Conservation (phyloP, 2,888 invertebrate species). For the Drosophila melanosoma region DNA sequence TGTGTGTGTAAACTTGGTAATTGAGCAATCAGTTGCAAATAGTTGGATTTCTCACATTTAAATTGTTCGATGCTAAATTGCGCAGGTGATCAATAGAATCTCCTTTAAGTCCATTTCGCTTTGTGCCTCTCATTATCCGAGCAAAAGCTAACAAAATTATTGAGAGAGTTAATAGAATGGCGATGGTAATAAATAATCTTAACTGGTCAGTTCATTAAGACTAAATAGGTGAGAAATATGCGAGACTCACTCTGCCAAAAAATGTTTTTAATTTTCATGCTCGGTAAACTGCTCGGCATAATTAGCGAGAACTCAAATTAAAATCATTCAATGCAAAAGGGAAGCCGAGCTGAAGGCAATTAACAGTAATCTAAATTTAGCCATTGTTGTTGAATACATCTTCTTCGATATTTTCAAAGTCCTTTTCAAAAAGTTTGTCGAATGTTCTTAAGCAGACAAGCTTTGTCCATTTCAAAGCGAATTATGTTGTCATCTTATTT, state of each 20-base stretch:
- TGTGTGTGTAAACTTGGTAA: constrained; percentile 1
- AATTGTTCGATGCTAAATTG: constrained; percentile 72
- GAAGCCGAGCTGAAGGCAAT: constrained; percentile 38
- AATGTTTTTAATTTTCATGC: not conserved
- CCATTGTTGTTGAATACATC: not conserved
- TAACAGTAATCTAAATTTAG: not conserved
- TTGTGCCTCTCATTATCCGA: constrained; percentile 29
- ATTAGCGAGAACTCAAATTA: not conserved
- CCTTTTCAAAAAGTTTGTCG: not conserved
- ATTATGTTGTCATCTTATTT: not conserved
- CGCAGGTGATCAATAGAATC: constrained; percentile 52
- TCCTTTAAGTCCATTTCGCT: constrained; percentile 40
- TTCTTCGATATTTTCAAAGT: not conserved
- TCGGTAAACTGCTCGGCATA: constrained; percentile 35
- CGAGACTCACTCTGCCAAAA: constrained; percentile 5
- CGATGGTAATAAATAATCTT: constrained; percentile 40
- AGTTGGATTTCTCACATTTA: constrained; percentile 86
- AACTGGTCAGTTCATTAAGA: constrained; percentile 83
- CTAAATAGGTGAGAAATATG: constrained; percentile 80
- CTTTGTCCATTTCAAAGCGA: no score
- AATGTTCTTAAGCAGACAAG: not conserved
- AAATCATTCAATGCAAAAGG: constrained; percentile 35
- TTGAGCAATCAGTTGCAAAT: not conserved
- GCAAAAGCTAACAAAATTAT: constrained; percentile 49
- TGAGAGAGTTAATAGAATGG: not conserved